These are phyloP conservation scores for Amiota communis DNA, from an alignment of 2,888 invertebrate genomes.

Conservation along the genomic window DNA sequence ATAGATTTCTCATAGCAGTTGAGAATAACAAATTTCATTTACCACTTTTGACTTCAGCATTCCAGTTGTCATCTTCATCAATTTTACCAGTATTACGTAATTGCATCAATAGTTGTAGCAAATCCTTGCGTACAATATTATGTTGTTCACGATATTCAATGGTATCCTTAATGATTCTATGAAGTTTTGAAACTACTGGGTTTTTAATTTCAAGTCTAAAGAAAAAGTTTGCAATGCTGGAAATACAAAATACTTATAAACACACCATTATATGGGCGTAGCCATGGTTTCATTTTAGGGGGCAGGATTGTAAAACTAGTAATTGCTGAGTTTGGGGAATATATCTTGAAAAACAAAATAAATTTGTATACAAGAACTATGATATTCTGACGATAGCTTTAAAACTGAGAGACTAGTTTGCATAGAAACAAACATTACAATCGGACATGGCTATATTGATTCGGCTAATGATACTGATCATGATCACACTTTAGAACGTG, in stretches of 20 bases:
- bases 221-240: slow-evolving; percentile 51
- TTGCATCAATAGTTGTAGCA: slow-evolving; percentile 73
- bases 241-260: neutral
- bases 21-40: neutral
- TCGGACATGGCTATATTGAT: too few species aligned
- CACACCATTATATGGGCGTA: too few species aligned
- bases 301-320: too few species aligned
- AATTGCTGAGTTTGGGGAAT: too few species aligned
- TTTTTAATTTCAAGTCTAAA: slow-evolving; percentile 53
- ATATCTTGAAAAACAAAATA: too few species aligned
- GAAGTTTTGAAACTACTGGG: slow-evolving; percentile 65
- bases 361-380: too few species aligned
- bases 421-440: too few species aligned
- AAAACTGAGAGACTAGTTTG: too few species aligned
- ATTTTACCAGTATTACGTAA: slow-evolving; percentile 69
- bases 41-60: slow-evolving; percentile 57
- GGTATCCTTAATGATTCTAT: slow-evolving; percentile 70
- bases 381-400: too few species aligned
- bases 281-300: too few species aligned
- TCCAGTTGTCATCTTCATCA: slow-evolving; percentile 59
- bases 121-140: slow-evolving; percentile 71
- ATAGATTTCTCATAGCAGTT: neutral
- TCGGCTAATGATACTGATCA: too few species aligned
- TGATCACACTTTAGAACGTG: too few species aligned
- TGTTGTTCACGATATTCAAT: slow-evolving; percentile 72